Conservation (phyloP, 2,888 invertebrate genomes). For the Sinohyriopsis cumingii region DNA sequence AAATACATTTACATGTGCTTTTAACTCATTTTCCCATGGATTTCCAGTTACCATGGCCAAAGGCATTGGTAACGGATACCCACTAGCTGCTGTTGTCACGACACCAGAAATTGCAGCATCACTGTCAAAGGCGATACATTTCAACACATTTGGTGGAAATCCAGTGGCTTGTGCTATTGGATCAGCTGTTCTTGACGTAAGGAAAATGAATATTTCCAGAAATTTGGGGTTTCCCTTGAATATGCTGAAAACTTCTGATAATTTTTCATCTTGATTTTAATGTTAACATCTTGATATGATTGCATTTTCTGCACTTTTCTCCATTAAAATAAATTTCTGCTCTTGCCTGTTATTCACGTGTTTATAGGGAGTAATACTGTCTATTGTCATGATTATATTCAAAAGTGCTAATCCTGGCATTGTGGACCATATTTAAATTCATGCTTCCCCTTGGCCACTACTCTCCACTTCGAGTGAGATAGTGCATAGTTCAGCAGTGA, state of each 20-base stretch:
- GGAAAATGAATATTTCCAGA: slow-evolving; percentile 28
- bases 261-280: not conserved
- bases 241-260: not conserved
- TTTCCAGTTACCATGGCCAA: slow-evolving; percentile 70
- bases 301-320: not conserved
- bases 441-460: too few species aligned
- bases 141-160: slow-evolving; percentile 97
- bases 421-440: too few species aligned
- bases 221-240: not conserved
- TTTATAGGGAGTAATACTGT: too few species aligned
- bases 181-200: slow-evolving; percentile 91
- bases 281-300: not conserved
- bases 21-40: too few species aligned
- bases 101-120: slow-evolving; percentile 88
- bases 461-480: too few species aligned
- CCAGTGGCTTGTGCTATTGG: slow-evolving; percentile 92
- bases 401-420: too few species aligned
- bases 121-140: slow-evolving; percentile 84
- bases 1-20: too few species aligned
- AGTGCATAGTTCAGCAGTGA: too few species aligned
- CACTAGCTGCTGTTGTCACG: slow-evolving; percentile 95
- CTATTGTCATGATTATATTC: too few species aligned
- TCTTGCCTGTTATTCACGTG: too few species aligned
- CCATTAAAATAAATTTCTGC: too few species aligned
- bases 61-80: slow-evolving; percentile 90